Conservation (phyloP, 2,797 vertebrate species). For the Euthynnus affinis region DNA sequence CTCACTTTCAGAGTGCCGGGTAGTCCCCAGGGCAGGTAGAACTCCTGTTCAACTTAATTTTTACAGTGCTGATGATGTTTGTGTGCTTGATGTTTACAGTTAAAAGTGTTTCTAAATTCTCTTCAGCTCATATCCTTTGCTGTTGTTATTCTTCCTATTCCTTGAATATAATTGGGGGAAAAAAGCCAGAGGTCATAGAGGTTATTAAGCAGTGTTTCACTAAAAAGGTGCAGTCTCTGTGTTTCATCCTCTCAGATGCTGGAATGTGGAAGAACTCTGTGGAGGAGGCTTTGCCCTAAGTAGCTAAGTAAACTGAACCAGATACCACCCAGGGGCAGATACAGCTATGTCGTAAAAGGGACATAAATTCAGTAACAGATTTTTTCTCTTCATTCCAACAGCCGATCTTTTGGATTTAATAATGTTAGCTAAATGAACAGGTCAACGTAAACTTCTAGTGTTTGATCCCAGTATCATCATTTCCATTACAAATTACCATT, state of each 20-base stretch:
- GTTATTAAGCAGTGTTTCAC: background rate
- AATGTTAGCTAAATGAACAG: background rate
- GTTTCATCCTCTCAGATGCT: constrained; percentile 2
- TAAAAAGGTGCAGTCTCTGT: constrained; percentile 1
- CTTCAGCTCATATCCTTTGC: background rate
- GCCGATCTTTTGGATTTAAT: background rate
- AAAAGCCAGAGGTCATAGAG: background rate
- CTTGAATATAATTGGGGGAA: constrained; percentile 1
- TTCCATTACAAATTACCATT: too few relatives aligned
- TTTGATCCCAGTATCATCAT: background rate
- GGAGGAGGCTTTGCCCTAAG: background rate
- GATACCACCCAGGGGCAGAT: constrained; percentile 16
- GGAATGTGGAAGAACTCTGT: constrained; percentile 27
- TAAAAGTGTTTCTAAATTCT: background rate
- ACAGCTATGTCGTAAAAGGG: constrained; percentile 6
- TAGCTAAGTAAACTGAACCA: background rate
- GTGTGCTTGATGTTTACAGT: background rate
- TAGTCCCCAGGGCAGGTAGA: background rate
- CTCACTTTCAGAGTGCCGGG: background rate
- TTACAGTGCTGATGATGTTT: background rate
- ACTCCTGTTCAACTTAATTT: background rate
- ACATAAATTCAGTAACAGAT: constrained; percentile 10
- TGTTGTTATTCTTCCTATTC: constrained; percentile 10
- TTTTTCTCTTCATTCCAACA: background rate
- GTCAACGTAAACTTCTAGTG: background rate